Percentiles rank a stretch among this genome's conserved stretches.
phyloP scores from a whole-genome alignment of 2,113 vertebrate genomes.

The Embiotoca jacksoni region DNA sequence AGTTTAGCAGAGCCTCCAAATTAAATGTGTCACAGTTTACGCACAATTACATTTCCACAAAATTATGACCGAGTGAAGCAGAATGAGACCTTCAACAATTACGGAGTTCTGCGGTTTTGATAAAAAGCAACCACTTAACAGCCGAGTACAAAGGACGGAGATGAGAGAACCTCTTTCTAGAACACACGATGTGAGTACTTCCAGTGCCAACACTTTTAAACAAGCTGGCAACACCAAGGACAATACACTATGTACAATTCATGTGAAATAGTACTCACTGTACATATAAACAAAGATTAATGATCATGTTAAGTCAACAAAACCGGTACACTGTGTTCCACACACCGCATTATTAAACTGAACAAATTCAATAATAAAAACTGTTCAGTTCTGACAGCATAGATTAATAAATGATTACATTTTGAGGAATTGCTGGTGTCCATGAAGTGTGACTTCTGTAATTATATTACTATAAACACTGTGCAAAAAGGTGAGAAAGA shows the following conservation, averaged over 20 bases:
- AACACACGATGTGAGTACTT: background rate
- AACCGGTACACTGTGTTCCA: background rate
- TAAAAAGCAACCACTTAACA: background rate
- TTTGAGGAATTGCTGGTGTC: background rate
- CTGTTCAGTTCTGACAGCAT: background rate
- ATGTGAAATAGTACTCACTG: background rate
- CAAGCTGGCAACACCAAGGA: background rate
- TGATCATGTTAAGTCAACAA: constrained; percentile 1
- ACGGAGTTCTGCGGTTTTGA: constrained; percentile 6
- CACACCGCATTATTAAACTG: background rate
- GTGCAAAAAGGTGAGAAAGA: background rate
- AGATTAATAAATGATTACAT: background rate
- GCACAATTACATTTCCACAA: constrained; percentile 34
- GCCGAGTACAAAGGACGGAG: background rate
- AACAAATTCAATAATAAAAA: background rate
- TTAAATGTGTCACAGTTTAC: constrained; percentile 30
- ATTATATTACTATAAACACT: background rate
- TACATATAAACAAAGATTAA: background rate
- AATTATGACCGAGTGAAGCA: background rate
- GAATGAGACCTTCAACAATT: background rate
- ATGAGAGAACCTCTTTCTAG: background rate
- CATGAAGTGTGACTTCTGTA: background rate
- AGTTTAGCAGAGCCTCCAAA: constrained; percentile 21
- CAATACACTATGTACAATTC: background rate
- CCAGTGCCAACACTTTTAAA: background rate